Percentiles rank a stretch among this genome's conserved stretches.
Conservation (phyloP, 1,140 invertebrate species). For the Aphelenchoides fujianensis region DNA sequence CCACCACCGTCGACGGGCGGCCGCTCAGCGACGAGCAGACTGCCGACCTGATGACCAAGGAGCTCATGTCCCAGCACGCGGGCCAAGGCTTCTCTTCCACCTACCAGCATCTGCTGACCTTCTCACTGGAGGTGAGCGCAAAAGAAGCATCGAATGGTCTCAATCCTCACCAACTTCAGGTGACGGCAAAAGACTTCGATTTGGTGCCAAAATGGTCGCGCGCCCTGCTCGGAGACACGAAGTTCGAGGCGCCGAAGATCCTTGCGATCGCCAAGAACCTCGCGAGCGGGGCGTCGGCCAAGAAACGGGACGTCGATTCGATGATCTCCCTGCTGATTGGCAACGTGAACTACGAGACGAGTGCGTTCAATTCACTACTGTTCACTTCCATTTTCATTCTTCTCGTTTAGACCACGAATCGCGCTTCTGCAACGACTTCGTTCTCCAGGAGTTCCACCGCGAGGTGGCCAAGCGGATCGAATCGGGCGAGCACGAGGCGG, state of each 20-base stretch:
- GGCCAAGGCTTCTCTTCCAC: not conserved
- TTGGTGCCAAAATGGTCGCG: slow-evolving; percentile 43
- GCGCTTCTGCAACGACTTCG: slow-evolving; percentile 27
- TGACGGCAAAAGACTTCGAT: not conserved
- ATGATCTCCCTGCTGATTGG: slow-evolving; percentile 10
- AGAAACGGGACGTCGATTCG: slow-evolving; percentile 36
- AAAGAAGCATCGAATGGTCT: not conserved
- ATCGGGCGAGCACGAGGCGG: too few species aligned
- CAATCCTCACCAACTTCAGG: not conserved
- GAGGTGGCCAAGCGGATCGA: too few species aligned
- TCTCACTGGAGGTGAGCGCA: not conserved
- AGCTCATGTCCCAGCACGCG: not conserved
- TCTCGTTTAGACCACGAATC: slow-evolving; percentile 25
- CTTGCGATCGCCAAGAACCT: slow-evolving; percentile 33
- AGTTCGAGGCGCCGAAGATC: slow-evolving; percentile 21
- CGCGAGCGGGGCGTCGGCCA: slow-evolving; percentile 29
- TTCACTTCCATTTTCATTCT: not conserved
- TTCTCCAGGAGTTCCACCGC: slow-evolving; percentile 38
- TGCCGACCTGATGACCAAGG: slow-evolving; percentile 35
- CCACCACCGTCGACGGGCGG: slow-evolving; percentile 36
- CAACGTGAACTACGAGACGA: slow-evolving; percentile 9
- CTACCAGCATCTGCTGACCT: not conserved
- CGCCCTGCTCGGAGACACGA: slow-evolving; percentile 22
- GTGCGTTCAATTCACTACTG: not conserved
- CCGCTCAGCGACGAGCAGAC: slow-evolving; percentile 37